phyloP scores from a whole-genome alignment of 30 jellyfish, hydroid and myxozoan species.

The Chrysaora quinquecirrha region DNA sequence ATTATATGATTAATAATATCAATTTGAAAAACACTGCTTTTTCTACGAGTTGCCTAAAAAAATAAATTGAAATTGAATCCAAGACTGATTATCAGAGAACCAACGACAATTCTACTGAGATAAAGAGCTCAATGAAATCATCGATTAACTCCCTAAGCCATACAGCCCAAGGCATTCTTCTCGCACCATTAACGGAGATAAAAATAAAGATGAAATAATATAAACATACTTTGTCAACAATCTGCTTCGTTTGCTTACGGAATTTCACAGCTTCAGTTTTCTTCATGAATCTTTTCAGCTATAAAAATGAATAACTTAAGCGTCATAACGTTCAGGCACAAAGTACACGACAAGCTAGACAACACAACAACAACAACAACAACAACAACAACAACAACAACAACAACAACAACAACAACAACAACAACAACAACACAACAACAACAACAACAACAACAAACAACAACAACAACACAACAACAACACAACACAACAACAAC shows the following conservation, averaged over 20 bases:
- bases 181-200: too few species aligned
- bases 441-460: too few species aligned
- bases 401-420: neutral
- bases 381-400: neutral
- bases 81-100: too few species aligned
- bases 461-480: too few species aligned
- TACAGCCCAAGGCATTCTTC: too few species aligned
- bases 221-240: slow-evolving; percentile 80
- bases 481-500: too few species aligned
- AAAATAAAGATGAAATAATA: too few species aligned
- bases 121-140: too few species aligned
- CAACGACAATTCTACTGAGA: too few species aligned
- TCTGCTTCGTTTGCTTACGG: slow-evolving; percentile 79
- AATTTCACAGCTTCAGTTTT: slow-evolving; percentile 67
- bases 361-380: neutral
- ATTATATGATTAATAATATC: slow-evolving; percentile 4
- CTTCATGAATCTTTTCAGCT: slow-evolving; percentile 85
- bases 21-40: neutral
- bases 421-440: too few species aligned
- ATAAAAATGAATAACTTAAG: neutral
- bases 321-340: neutral
- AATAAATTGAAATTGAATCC: neutral
- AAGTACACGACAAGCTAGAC: neutral
- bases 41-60: too few species aligned
- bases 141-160: too few species aligned